phyloP scores from a whole-genome alignment of 2,888 invertebrate species.

The Phaedon cochleariae region DNA sequence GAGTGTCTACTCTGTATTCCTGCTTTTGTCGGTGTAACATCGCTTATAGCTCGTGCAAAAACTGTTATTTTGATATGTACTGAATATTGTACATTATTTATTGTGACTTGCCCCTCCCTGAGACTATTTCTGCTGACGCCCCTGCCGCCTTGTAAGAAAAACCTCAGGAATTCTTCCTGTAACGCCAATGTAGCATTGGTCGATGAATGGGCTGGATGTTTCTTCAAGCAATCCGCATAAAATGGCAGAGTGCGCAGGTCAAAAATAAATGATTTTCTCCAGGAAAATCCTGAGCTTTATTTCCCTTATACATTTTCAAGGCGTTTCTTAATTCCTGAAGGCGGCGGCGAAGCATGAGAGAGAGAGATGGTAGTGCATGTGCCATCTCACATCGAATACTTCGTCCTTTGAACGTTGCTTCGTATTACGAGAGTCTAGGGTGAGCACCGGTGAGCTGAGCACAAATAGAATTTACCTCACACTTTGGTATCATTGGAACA shows the following conservation, averaged over 20 bases:
- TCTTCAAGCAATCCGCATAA: constrained; percentile 50
- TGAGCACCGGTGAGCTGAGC: too few relatives aligned
- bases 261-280: constrained; percentile 61
- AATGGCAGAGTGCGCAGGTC: constrained; percentile 56
- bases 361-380: constrained; percentile 13
- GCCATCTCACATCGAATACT: background rate
- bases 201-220: constrained; percentile 44
- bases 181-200: constrained; percentile 31
- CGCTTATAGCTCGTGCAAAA: too few relatives aligned
- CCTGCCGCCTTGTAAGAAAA: too few relatives aligned
- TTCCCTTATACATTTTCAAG: constrained; percentile 57
- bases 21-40: too few relatives aligned
- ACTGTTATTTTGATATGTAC: too few relatives aligned
- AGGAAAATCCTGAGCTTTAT: constrained; percentile 59
- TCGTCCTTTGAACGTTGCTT: background rate
- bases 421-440: too few relatives aligned
- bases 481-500: too few relatives aligned
- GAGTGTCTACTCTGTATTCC: too few relatives aligned
- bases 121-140: too few relatives aligned
- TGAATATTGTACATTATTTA: too few relatives aligned
- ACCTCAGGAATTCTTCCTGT: background rate
- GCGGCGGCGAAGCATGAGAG: constrained; percentile 36
- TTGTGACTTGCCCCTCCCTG: too few relatives aligned
- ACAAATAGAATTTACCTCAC: too few relatives aligned
- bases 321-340: constrained; percentile 53